These are phyloP conservation scores for Brassicogethes aeneus DNA, from an alignment of 2,888 invertebrate species.

Conservation along the genomic window DNA sequence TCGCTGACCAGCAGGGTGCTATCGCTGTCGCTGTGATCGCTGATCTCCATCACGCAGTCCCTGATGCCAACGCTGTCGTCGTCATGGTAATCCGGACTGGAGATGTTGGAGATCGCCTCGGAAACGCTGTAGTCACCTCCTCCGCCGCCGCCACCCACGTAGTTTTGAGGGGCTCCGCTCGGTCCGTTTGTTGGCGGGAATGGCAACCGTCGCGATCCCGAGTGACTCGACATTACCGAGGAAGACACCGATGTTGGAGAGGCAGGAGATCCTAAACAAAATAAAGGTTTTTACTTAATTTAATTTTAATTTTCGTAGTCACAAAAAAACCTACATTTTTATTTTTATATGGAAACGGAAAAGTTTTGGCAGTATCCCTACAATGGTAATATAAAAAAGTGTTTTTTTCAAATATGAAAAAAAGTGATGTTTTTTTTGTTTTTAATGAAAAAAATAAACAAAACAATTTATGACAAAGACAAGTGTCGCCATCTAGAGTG, in stretches of 20 bases:
- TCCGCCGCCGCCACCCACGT: conserved; percentile 17
- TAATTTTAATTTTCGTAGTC: background rate
- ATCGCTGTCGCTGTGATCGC: conserved; percentile 84
- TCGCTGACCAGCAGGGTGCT: conserved; percentile 80
- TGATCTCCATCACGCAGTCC: conserved; percentile 78
- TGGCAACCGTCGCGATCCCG: conserved; percentile 55
- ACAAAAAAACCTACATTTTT: too few relatives aligned
- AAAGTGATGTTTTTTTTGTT: too few relatives aligned
- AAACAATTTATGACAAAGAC: too few relatives aligned
- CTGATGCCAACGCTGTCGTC: conserved; percentile 75
- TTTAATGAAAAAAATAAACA: too few relatives aligned
- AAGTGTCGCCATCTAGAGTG: too few relatives aligned
- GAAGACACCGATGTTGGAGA: conserved; percentile 84
- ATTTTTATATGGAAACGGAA: too few relatives aligned
- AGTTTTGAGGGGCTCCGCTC: too few relatives aligned
- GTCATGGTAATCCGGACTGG: conserved; percentile 84
- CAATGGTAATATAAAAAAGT: too few relatives aligned
- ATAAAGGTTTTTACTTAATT: background rate
- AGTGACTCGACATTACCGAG: conserved; percentile 75
- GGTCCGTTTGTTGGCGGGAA: conserved; percentile 38
- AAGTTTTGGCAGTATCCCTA: too few relatives aligned
- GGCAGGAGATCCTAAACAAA: conserved; percentile 49
- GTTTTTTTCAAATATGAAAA: too few relatives aligned
- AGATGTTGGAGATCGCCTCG: conserved; percentile 82
- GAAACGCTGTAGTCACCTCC: conserved; percentile 72